Base-by-base conservation (phyloP, 1,140 invertebrate genomes). In the Aphis gossypii region DNA sequence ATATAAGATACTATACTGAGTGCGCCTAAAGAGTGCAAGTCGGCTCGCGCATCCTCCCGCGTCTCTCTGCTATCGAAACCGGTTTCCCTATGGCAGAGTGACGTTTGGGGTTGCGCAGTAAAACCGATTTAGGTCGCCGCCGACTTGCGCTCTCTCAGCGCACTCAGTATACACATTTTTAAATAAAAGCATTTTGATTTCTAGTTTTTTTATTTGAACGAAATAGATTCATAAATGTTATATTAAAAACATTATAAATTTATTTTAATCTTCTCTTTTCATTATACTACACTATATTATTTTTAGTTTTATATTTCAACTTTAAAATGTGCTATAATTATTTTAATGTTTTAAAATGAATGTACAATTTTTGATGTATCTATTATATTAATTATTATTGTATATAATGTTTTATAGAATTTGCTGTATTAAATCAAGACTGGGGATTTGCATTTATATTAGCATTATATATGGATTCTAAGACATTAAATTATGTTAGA, bases 381-480 rank as follows among this genome's bases (percentile, higher is more conserved):
- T 84, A 83, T 83, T 83, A 3, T 46, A 46, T 56, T 54, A 38
- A 56, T 56, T 41, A 41, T 41, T 56, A 41, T 54, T 89, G 8
- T 90, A 20, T 68, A 8, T n/a, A n/a, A n/a, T 68, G 4, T 94
- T 94, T 95, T 93, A 76, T 96, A 97, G 98, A 99, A 95, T 99
- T 97, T 96, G 98, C 99, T 38, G 98, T 99, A 96, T 97, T 97
- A 94, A 96, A 97, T 95, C 97, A 97, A 94, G 96, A 99, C 56
- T 99, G 99, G 99, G 98, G 98, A 25, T 98, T 99, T 95, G 98
- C 99, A 88, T 96, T 99, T 93, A 98, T 98, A 95, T 95, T 99
- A 94, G 97, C 98, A 68, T 98, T 97, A 94, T 98, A 98, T 96
- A 96, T 98, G 96, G 98, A 98, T 95, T 96, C 97, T 94, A 96